Base-by-base conservation (phyloP, 2,113 vertebrate species). In the Mola mola region DNA sequence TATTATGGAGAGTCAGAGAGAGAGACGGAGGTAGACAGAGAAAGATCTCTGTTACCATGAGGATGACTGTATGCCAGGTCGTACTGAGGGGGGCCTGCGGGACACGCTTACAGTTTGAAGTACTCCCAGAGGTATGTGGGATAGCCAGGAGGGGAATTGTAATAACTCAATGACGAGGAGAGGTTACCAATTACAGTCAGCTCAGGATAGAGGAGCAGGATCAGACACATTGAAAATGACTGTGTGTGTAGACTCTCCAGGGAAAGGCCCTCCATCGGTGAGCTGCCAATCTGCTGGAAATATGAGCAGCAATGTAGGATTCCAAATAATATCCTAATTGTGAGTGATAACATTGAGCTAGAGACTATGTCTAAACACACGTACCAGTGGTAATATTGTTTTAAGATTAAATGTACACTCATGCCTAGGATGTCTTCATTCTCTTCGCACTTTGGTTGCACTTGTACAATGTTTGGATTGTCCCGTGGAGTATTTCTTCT, bases 91-190 rank as follows among this genome's bases (percentile, higher is more conserved):
- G 65, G 51, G 62, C 77, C 72, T 47, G 2, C 9, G 72, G 75
- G 86, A 84, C 43, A 36, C 11, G 8, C 55, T 69, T 47, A 19
- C 55, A 61, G 75, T 76, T 52, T 66, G 80, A 86, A 85, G 72
- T 70, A 73, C 60, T 87, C 83, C 84, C 81, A 48, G 58, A 70
- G 78, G 81, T 70, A 21, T 20, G 17, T 19, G 56, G 60, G 53
- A 78, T 84, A 74, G 76, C 72, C 60, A 33, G 72, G 66, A 79
- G 79, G 79, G 72, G 79, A 66, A 72, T 79, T 56, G 73, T 82
- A 87, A 87, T 87, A 82, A 82, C 73, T 83, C 74, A 68, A 76
- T 66, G 70, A 87, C n/a, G 57, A 74, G 69, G 66, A 78, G 67
- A 82, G 72, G 42, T 53, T 73, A 66, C 75, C 81, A 87, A 82